Conservation (phyloP, 2,797 vertebrate species). For the Lycodopsis pacificus region DNA sequence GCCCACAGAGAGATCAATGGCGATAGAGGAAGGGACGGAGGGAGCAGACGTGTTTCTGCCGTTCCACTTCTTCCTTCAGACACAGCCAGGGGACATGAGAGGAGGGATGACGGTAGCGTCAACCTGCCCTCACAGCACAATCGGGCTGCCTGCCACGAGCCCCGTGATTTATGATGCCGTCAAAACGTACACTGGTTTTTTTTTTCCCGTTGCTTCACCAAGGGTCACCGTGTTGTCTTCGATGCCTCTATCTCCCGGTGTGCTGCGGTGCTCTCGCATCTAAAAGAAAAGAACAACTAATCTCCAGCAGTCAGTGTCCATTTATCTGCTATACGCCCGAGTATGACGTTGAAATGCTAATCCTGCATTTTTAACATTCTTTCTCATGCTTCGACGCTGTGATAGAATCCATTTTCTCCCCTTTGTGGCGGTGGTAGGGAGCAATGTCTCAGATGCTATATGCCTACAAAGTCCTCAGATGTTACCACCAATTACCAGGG, state of each 20-base stretch:
- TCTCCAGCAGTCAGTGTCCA: constrained; percentile 61
- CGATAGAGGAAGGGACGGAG: constrained; percentile 45
- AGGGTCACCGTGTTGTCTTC: constrained; percentile 77
- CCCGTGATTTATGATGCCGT: constrained; percentile 81
- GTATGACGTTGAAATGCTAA: constrained; percentile 67
- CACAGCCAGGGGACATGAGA: constrained; percentile 72
- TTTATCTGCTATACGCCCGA: constrained; percentile 44
- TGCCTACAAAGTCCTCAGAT: constrained; percentile 64
- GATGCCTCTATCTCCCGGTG: constrained; percentile 66
- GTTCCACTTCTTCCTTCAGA: constrained; percentile 78
- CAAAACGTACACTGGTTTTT: constrained; percentile 70
- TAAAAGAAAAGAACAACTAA: constrained; percentile 50
- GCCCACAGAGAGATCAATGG: constrained; percentile 39
- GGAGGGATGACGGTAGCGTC: constrained; percentile 72
- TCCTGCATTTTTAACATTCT: constrained; percentile 58
- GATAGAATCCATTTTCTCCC: constrained; percentile 29
- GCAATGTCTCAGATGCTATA: constrained; percentile 22
- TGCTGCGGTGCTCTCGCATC: constrained; percentile 46
- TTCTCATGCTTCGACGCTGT: constrained; percentile 37
- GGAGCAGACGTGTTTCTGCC: constrained; percentile 59
- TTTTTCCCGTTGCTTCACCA: constrained; percentile 69
- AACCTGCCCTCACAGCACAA: constrained; percentile 76
- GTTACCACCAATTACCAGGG: constrained; percentile 72
- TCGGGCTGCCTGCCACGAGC: constrained; percentile 76
- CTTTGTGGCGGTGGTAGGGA: constrained; percentile 45